phyloP scores from a whole-genome alignment of 2,888 invertebrate genomes.

The Miltochrista miniata region DNA sequence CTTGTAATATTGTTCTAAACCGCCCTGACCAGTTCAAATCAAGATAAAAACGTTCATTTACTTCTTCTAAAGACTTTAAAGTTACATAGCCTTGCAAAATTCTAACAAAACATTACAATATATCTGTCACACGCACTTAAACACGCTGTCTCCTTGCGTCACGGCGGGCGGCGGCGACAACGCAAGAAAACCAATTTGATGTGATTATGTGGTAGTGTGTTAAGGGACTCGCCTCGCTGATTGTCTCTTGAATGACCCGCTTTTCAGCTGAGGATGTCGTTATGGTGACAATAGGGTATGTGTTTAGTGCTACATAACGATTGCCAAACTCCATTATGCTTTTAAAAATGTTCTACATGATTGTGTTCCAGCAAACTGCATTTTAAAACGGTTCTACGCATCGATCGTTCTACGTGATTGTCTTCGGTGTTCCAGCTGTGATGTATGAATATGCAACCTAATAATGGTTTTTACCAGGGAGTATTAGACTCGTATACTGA shows the following conservation, averaged over 20 bases:
- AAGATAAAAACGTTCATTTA: constrained; percentile 16
- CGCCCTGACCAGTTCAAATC: constrained; percentile 22
- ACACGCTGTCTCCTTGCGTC: constrained; percentile 31
- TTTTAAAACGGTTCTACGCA: too few species aligned
- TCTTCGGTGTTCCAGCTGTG: too few species aligned
- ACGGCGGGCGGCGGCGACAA: constrained; percentile 7
- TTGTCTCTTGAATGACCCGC: constrained; percentile 28
- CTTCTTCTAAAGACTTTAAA: constrained; percentile 26
- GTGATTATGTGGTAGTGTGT: constrained; percentile 33
- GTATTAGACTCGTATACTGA: too few species aligned
- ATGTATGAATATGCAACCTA: too few species aligned
- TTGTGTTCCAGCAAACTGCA: too few species aligned
- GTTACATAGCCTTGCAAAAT: constrained; percentile 24
- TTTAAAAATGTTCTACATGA: not conserved
- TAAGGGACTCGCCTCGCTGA: constrained; percentile 37
- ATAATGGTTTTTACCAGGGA: too few species aligned
- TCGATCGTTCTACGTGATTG: too few species aligned
- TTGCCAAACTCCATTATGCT: not conserved
- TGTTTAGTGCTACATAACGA: not conserved
- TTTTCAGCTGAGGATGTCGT: constrained; percentile 16
- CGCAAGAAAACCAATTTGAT: constrained; percentile 31
- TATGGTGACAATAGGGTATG: not conserved
- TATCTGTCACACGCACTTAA: constrained; percentile 38
- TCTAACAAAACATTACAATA: constrained; percentile 30
- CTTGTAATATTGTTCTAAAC: constrained; percentile 10